phyloP scores from a whole-genome alignment of 2,113 vertebrate species.

The Hepsetus odoe region DNA sequence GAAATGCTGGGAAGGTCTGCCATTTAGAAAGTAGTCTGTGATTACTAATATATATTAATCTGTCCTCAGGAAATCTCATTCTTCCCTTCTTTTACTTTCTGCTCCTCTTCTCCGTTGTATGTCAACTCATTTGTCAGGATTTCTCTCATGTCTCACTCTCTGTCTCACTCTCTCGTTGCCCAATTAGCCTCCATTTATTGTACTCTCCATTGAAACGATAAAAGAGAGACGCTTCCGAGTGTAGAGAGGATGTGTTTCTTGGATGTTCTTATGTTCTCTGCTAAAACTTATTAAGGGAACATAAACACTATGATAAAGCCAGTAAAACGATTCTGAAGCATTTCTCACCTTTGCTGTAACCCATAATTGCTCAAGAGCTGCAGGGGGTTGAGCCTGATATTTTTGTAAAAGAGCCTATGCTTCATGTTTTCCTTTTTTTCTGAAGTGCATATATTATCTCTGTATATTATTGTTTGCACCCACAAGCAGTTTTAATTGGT shows the following conservation, averaged over 20 bases:
- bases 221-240: neutral
- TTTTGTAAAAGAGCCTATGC: no score
- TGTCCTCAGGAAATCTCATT: neutral
- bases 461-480: no score
- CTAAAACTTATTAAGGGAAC: no score
- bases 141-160: neutral
- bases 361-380: no score
- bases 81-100: neutral
- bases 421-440: no score
- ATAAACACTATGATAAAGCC: neutral
- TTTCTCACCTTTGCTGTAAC: neutral
- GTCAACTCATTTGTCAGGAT: neutral
- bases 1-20: neutral
- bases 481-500: no score
- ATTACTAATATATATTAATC: constrained; percentile 18
- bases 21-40: neutral
- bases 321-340: neutral
- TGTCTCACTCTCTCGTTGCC: neutral
- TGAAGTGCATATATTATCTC: no score
- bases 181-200: neutral
- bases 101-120: neutral
- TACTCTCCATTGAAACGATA: neutral
- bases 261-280: neutral
- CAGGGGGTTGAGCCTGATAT: no score
- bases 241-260: neutral